phyloP scores from a whole-genome alignment of 2,113 vertebrate genomes.

The rabbit (Oryctolagus cuniculus) region mOryCun1.1 NC_091444.1:27593001-27593500 shows the following conservation, averaged over 20 bases:
- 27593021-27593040: not conserved
- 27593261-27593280: too few relatives aligned
- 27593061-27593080: conserved; percentile 22
- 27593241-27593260: not conserved
- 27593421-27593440: too few relatives aligned
- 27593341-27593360: too few relatives aligned
- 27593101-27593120: not conserved
- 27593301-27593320: too few relatives aligned
- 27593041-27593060: conserved; percentile 60
- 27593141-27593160: not conserved
- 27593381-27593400: too few relatives aligned
- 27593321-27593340: too few relatives aligned
- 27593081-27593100: conserved; percentile 19
- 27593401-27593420: too few relatives aligned
- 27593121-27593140: not conserved
- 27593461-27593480: too few relatives aligned
- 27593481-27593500: too few relatives aligned
- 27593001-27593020: not conserved
- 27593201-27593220: not conserved
- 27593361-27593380: too few relatives aligned
- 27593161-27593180: not conserved
- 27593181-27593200: not conserved
- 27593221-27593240: not conserved
- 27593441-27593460: too few relatives aligned
- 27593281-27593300: too few relatives aligned